Conservation (phyloP, 2,797 vertebrate genomes). For the Synanceia verrucosa region DNA sequence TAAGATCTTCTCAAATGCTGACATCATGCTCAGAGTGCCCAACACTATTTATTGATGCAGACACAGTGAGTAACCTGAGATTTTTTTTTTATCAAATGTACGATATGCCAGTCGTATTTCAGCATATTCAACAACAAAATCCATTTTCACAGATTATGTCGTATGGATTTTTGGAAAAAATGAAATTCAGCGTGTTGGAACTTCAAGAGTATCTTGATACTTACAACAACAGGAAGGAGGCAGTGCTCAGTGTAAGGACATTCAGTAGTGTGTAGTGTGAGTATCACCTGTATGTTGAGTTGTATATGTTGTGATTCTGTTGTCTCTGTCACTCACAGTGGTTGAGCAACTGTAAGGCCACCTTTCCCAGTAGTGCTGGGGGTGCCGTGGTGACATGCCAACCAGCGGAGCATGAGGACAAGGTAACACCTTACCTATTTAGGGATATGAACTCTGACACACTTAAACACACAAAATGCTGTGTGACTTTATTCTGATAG, state of each 20-base stretch:
- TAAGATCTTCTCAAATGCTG: constrained; percentile 95
- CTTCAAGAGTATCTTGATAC: constrained; percentile 98
- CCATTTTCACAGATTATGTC: constrained; percentile 87
- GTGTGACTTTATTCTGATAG: not conserved
- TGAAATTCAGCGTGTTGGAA: constrained; percentile 98
- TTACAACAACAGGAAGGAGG: constrained; percentile 96
- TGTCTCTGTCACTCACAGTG: constrained; percentile 80
- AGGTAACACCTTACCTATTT: constrained; percentile 81
- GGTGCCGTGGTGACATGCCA: constrained; percentile 89
- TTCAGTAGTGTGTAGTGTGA: not conserved
- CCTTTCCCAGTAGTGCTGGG: constrained; percentile 86
- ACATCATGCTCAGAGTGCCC: constrained; percentile 95
- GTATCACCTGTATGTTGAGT: not conserved
- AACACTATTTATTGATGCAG: constrained; percentile 94
- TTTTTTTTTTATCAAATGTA: not conserved
- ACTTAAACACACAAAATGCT: not conserved
- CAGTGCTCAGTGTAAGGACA: constrained; percentile 88
- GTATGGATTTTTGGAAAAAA: constrained; percentile 95
- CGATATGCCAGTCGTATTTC: not conserved
- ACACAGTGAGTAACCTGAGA: constrained; percentile 89
- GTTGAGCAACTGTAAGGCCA: constrained; percentile 93
- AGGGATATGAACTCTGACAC: not conserved
- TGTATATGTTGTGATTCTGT: not conserved
- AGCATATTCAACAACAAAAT: constrained; percentile 9
- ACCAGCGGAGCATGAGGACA: constrained; percentile 90